Evolutionary conservation across 2,888 invertebrate genomes (phyloP).

Genomic region (Conus canariensis): DNA sequence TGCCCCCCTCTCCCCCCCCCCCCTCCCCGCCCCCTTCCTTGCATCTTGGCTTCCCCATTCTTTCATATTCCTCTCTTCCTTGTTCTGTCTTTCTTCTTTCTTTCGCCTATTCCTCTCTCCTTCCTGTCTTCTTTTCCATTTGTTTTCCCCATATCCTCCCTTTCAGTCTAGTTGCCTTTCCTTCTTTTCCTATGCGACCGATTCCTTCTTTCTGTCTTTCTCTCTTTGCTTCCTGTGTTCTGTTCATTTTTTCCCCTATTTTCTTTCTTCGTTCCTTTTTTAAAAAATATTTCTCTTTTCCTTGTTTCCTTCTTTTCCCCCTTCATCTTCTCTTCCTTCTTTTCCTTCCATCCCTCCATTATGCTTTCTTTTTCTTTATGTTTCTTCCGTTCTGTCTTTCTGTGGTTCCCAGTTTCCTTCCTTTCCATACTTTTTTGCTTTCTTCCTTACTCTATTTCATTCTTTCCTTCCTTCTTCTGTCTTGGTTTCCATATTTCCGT

Average conservation of each 20-base stretch:
- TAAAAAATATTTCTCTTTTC: background rate
- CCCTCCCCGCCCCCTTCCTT: background rate
- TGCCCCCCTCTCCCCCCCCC: too few relatives aligned
- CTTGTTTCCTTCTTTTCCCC: too few relatives aligned
- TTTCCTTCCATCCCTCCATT: too few relatives aligned
- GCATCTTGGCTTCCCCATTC: background rate
- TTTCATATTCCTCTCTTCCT: too few relatives aligned
- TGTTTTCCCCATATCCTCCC: too few relatives aligned
- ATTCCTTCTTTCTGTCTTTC: background rate
- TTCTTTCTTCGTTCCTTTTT: background rate
- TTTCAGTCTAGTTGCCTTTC: too few relatives aligned
- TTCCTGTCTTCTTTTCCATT: too few relatives aligned
- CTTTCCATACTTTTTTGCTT: background rate
- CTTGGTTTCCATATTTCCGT: background rate
- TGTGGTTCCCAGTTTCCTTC: background rate
- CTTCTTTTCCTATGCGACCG: too few relatives aligned
- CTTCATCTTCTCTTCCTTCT: too few relatives aligned
- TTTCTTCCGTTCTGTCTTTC: background rate
- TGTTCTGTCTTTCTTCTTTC: background rate
- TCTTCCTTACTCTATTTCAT: background rate
- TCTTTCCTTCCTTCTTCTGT: background rate
- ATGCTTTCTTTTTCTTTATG: background rate
- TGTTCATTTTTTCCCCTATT: background rate
- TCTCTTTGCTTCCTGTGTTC: background rate
- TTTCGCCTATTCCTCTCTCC: background rate